phyloP scores from a whole-genome alignment of 2,113 vertebrate species.

The Pycnonotus jocosus region DNA sequence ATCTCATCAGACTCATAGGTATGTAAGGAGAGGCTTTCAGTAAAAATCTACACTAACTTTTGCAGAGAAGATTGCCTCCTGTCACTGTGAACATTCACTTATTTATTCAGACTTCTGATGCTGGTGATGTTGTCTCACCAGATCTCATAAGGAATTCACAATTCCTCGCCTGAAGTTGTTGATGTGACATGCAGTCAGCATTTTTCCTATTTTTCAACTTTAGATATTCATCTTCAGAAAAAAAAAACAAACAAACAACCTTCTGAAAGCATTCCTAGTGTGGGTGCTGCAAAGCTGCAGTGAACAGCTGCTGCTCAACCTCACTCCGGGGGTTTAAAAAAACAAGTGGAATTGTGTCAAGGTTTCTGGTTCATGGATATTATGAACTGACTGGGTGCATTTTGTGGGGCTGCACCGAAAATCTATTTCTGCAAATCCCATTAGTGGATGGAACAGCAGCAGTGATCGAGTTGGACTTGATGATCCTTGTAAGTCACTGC shows the following conservation, averaged over 20 bases:
- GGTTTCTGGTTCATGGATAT: background rate
- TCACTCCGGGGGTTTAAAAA: background rate
- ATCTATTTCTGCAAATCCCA: background rate
- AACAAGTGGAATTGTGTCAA: background rate
- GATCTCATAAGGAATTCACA: background rate
- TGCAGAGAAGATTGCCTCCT: background rate
- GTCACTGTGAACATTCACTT: background rate
- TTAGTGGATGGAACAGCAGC: background rate
- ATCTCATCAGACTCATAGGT: background rate
- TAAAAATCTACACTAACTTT: background rate
- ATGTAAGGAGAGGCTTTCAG: background rate
- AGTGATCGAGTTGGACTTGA: background rate
- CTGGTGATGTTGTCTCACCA: background rate
- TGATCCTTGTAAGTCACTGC: background rate
- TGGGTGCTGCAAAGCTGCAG: background rate
- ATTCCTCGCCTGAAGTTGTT: background rate
- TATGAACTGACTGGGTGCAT: background rate
- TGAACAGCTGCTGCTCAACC: background rate
- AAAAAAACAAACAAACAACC: background rate
- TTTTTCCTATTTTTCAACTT: background rate
- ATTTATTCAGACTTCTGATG: background rate
- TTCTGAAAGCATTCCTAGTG: background rate
- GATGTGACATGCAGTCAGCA: background rate
- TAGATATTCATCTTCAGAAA: background rate
- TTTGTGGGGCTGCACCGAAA: background rate